Evolutionary conservation across 2,797 vertebrate genomes (phyloP).

Genomic region (Crenuchus spilurus): DNA sequence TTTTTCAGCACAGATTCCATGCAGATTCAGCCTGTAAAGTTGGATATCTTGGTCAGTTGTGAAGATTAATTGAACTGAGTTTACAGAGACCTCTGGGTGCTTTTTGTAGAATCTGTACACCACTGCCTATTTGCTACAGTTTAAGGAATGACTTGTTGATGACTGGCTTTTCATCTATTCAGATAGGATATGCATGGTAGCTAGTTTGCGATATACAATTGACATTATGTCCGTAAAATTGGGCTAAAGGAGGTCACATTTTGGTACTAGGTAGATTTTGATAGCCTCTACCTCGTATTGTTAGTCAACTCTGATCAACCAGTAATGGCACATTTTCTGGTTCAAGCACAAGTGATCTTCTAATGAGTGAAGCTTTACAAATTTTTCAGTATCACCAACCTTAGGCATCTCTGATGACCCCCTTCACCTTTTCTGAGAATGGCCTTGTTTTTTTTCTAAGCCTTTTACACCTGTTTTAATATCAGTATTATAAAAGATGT

Average conservation of each 20-base stretch:
- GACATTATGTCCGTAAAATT: background rate
- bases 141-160: conserved; percentile 13
- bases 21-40: background rate
- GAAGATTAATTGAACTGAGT: conserved; percentile 42
- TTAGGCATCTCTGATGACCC: conserved; percentile 24
- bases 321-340: conserved; percentile 39
- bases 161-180: background rate
- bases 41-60: conserved; percentile 16
- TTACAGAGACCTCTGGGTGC: conserved; percentile 50
- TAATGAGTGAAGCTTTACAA: conserved; percentile 31
- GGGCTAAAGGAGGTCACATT: conserved; percentile 29
- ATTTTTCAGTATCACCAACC: conserved; percentile 40
- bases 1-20: background rate
- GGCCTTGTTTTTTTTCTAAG: conserved; percentile 61
- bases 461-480: conserved; percentile 61
- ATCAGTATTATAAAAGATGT: conserved; percentile 33
- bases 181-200: conserved; percentile 1
- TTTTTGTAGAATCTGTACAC: conserved; percentile 51
- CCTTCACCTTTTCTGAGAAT: conserved; percentile 42
- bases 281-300: conserved; percentile 68
- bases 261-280: conserved; percentile 60
- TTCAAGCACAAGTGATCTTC: conserved; percentile 65
- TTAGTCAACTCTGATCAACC: conserved; percentile 47
- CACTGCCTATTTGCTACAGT: conserved; percentile 43
- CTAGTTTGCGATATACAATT: conserved; percentile 15